Base-by-base conservation (phyloP, 2,113 vertebrate species). In the Illadopsis cleaveri region DNA sequence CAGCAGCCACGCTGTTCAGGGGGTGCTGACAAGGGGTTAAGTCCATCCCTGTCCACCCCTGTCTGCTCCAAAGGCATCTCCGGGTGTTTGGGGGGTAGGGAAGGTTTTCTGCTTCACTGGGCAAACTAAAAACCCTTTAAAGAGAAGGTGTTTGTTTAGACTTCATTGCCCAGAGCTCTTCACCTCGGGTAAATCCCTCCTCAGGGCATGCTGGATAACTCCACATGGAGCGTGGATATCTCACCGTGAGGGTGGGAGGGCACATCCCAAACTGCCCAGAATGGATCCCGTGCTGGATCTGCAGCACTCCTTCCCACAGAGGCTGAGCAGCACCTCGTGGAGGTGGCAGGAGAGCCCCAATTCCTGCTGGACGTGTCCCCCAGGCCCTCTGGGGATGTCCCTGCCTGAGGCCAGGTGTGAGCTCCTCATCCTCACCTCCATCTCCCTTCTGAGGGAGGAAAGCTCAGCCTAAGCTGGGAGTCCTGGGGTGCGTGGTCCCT, bases 161-260 rank as follows among this genome's bases (percentile, higher is more conserved):
- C 4, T 40, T 65, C 57, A 9, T 30, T 37, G 42, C n/a, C 60
- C 80, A 60, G 72, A 71, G 89, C 33, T 37, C 72, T 28, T 27
- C 37, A 5, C 40, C 8, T 3, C 0, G 3, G 35, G 33, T 8
- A 50, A 62, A 73, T 15, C 51, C 61, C 30, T 66, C 65, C 62
- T 80, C 1, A 9, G 66, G 40, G 24, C 24, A 3, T 0, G 15
- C 42, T 4, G 4, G 47, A 2, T 51, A 1, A 13, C 38, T 64
- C 53, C n/a, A 6, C 11, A 3, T 0, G 9, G 62, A 53, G 24
- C 22, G 7, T 0, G 22, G 22, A 1, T 5, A 4, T 7, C 45
- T 45, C 7, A 0, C 22, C 25, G 0, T 3, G 23, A 22, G 54
- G 33, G 2, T 0, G 31, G 19, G 30, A 72, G 9, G 38, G 33